phyloP scores from a whole-genome alignment of 1,140 invertebrate genomes.

The Brachionus plicatilis region DNA sequence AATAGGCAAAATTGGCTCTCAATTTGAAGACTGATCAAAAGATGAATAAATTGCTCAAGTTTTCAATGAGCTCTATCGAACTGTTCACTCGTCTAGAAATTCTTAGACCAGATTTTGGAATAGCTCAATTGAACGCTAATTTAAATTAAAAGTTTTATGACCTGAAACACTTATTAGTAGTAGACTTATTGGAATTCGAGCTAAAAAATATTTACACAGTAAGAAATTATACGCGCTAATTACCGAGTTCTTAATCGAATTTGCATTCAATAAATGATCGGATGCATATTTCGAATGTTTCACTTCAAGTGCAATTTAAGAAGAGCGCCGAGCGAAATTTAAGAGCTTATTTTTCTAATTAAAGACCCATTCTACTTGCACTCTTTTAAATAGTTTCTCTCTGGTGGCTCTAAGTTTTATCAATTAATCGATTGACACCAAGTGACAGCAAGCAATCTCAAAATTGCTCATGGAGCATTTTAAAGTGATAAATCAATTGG shows the following conservation, averaged over 20 bases:
- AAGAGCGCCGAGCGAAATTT: neutral
- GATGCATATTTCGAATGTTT: neutral
- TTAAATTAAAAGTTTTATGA: neutral
- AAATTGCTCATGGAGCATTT: neutral
- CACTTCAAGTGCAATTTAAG: neutral
- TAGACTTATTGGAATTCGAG: neutral
- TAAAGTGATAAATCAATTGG: neutral
- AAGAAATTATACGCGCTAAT: neutral
- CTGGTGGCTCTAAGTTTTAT: neutral
- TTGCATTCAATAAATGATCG: neutral
- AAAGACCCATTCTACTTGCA: neutral
- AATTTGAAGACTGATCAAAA: neutral
- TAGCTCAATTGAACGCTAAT: neutral
- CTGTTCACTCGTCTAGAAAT: neutral
- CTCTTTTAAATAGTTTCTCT: neutral
- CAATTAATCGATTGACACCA: neutral
- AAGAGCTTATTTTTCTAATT: neutral
- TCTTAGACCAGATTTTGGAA: neutral
- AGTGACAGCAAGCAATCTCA: neutral
- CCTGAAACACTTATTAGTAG: neutral
- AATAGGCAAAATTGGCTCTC: neutral
- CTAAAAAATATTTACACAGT: constrained; percentile 1
- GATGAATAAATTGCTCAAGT: neutral
- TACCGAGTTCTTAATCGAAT: neutral
- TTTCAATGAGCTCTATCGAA: neutral